Conservation (phyloP, 2,113 vertebrate genomes). For the Eurypyga helias region DNA sequence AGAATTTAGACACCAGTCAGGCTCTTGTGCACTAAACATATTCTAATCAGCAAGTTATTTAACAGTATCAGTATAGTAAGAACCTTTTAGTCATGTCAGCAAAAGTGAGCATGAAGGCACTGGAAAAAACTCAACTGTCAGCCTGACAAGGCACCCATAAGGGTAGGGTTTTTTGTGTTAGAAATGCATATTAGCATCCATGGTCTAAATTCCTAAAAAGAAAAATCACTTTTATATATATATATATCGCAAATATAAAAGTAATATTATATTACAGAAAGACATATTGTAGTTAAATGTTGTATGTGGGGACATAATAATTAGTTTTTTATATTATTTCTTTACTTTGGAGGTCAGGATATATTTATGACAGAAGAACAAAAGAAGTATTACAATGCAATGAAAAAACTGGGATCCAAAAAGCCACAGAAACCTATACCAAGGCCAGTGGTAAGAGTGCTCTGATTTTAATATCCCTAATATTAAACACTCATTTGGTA, state of each 20-base stretch:
- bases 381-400: slow-evolving; percentile 88
- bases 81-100: not conserved
- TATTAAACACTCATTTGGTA: not conserved
- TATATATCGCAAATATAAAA: not conserved
- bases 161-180: not conserved
- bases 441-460: slow-evolving; percentile 78
- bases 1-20: not conserved
- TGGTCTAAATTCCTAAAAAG: not conserved
- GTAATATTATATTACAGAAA: not conserved
- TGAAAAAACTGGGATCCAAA: slow-evolving; percentile 87
- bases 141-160: not conserved
- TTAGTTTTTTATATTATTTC: slow-evolving; percentile 61
- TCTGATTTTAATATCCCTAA: not conserved
- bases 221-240: not conserved
- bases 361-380: slow-evolving; percentile 90
- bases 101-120: not conserved
- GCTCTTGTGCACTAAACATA: not conserved
- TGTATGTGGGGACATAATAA: slow-evolving; percentile 49
- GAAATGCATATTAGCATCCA: not conserved
- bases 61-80: not conserved
- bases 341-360: slow-evolving; percentile 87
- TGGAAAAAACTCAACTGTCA: not conserved
- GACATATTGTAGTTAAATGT: not conserved
- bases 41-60: not conserved
- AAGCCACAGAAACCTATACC: slow-evolving; percentile 88